Conservation (phyloP, 1,140 invertebrate species). For the Steinernema feltiae region DNA sequence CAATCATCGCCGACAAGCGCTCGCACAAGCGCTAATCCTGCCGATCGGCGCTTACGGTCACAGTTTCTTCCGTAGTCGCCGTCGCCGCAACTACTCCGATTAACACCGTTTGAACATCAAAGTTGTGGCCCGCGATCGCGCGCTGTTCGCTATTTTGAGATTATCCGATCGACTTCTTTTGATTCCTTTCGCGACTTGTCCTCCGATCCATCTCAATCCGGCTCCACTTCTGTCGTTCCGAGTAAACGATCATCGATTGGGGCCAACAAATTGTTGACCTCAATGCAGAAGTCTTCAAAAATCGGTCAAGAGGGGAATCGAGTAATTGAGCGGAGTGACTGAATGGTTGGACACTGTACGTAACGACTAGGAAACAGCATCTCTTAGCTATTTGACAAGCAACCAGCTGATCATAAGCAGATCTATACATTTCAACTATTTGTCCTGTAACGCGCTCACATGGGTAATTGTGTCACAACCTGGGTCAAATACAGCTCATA, state of each 20-base stretch:
- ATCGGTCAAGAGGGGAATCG: not conserved
- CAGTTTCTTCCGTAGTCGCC: not conserved
- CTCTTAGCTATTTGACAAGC: no score
- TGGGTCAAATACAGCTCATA: no score
- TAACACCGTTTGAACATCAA: not conserved
- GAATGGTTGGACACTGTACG: not conserved
- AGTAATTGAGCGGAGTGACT: not conserved
- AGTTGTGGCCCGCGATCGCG: not conserved
- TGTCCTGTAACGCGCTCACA: no score
- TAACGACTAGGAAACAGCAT: no score
- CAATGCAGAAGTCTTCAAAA: not conserved
- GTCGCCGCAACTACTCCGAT: not conserved
- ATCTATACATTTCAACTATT: no score
- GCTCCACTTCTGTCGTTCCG: no score
- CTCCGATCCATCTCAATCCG: no score
- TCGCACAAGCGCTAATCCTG: not conserved
- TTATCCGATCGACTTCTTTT: conserved; percentile 15
- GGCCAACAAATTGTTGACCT: not conserved
- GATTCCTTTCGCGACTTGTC: no score
- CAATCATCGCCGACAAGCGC: not conserved
- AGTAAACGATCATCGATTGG: not conserved
- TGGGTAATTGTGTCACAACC: no score
- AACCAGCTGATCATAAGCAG: no score
- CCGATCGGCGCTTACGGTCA: not conserved
- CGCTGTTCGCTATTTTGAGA: conserved; percentile 13